phyloP scores from a whole-genome alignment of 2,797 vertebrate species.

The Botia almorhae region DNA sequence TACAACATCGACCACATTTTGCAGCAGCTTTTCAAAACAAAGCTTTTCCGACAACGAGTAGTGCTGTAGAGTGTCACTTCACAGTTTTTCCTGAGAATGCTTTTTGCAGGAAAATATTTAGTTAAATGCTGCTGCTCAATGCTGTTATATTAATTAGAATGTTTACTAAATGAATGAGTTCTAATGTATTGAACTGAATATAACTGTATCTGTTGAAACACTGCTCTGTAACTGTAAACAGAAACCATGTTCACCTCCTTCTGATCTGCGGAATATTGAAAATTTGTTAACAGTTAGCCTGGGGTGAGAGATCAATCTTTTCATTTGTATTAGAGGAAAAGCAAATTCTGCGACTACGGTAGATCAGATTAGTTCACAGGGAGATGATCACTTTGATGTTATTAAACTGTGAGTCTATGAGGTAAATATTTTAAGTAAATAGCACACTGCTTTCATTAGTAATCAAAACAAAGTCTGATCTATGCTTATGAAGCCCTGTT shows the following conservation, averaged over 20 bases:
- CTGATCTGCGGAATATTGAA: not conserved
- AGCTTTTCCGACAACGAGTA: too few species aligned
- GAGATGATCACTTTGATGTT: not conserved
- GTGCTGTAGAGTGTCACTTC: too few species aligned
- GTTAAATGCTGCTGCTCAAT: not conserved
- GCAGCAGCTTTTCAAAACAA: too few species aligned
- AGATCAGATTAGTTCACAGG: not conserved
- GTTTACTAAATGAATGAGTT: too few species aligned
- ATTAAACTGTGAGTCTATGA: constrained; percentile 7
- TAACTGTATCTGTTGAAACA: not conserved
- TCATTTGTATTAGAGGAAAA: constrained; percentile 3
- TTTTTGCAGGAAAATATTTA: not conserved
- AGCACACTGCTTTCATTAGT: constrained; percentile 24
- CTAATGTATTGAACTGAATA: not conserved
- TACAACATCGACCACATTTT: too few species aligned
- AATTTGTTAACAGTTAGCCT: not conserved
- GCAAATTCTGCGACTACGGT: not conserved
- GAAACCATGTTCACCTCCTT: not conserved
- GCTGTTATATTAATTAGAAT: too few species aligned
- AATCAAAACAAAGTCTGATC: constrained; percentile 30
- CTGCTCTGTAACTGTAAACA: not conserved
- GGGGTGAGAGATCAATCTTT: constrained; percentile 10
- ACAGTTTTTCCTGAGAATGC: too few species aligned
- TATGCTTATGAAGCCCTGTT: constrained; percentile 17
- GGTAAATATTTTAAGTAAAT: constrained; percentile 26